Conservation (phyloP, 2,888 invertebrate genomes). For the Agrilus mali region DNA sequence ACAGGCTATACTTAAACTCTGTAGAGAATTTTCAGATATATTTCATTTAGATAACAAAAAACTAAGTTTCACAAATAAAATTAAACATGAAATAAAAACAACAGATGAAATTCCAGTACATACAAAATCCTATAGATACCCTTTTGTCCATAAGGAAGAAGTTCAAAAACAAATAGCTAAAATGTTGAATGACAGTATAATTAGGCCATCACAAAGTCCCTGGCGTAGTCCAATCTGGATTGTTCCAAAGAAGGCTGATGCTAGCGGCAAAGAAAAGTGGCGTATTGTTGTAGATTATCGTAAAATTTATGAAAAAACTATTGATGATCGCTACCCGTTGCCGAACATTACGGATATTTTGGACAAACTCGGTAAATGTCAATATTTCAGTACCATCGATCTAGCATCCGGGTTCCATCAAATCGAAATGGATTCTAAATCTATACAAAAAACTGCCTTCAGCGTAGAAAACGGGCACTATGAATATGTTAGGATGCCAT, state of each 20-base stretch:
- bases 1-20: slow-evolving; percentile 9
- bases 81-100: slow-evolving; percentile 19
- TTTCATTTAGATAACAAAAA: slow-evolving; percentile 14
- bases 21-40: slow-evolving; percentile 13
- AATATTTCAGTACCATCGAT: slow-evolving; percentile 12
- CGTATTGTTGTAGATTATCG: slow-evolving; percentile 19
- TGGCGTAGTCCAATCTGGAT: slow-evolving; percentile 18
- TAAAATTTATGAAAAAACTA: slow-evolving; percentile 1
- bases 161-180: slow-evolving; percentile 15
- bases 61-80: slow-evolving; percentile 16
- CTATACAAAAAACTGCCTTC: slow-evolving; percentile 21
- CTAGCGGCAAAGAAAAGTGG: slow-evolving; percentile 15
- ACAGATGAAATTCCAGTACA: slow-evolving; percentile 17
- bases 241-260: slow-evolving; percentile 19
- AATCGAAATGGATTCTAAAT: slow-evolving; percentile 10
- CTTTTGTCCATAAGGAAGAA: slow-evolving; percentile 19
- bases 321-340: too few species aligned
- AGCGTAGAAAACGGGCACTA: slow-evolving; percentile 19
- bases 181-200: slow-evolving; percentile 16
- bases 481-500: slow-evolving; percentile 22
- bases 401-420: slow-evolving; percentile 17
- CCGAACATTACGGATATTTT: slow-evolving; percentile 14
- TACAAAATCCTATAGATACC: slow-evolving; percentile 18
- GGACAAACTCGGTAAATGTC: slow-evolving; percentile 11
- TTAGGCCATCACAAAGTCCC: slow-evolving; percentile 13